phyloP scores from a whole-genome alignment of 2,113 vertebrate species.

The Eira barbara region DNA sequence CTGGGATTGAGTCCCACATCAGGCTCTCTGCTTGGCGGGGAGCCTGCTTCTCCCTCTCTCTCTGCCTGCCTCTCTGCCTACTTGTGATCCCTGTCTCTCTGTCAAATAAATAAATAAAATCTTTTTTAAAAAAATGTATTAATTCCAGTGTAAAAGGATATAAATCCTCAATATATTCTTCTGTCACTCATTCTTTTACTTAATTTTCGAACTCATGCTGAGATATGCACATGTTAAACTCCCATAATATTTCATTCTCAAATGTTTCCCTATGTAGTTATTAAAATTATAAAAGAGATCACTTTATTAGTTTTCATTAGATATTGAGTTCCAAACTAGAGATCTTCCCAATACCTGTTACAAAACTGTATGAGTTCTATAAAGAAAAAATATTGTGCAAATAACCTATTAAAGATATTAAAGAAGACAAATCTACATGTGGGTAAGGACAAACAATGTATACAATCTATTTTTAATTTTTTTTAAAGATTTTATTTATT shows the following conservation, averaged over 20 bases:
- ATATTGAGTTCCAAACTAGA: neutral
- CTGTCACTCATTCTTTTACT: neutral
- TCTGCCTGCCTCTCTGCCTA: too few species aligned
- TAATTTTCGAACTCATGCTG: neutral
- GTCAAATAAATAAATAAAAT: too few species aligned
- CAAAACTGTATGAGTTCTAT: neutral
- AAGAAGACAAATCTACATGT: neutral
- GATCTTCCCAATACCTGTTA: neutral
- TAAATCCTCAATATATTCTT: neutral
- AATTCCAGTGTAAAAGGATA: neutral
- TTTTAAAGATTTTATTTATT: neutral
- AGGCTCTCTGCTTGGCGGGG: too few species aligned
- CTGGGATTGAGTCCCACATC: too few species aligned
- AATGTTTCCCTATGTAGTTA: neutral
- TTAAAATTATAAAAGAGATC: neutral
- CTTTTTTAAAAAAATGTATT: neutral
- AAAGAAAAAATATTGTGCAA: neutral
- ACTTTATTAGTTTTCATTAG: neutral
- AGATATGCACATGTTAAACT: neutral
- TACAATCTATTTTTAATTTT: neutral
- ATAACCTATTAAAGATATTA: neutral
- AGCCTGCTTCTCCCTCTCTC: too few species aligned
- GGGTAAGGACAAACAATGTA: neutral
- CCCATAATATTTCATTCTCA: neutral
- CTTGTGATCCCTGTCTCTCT: too few species aligned